These are phyloP conservation scores for Callipepla californica DNA, from an alignment of 2,113 vertebrate genomes.

Conservation along the genomic window DNA sequence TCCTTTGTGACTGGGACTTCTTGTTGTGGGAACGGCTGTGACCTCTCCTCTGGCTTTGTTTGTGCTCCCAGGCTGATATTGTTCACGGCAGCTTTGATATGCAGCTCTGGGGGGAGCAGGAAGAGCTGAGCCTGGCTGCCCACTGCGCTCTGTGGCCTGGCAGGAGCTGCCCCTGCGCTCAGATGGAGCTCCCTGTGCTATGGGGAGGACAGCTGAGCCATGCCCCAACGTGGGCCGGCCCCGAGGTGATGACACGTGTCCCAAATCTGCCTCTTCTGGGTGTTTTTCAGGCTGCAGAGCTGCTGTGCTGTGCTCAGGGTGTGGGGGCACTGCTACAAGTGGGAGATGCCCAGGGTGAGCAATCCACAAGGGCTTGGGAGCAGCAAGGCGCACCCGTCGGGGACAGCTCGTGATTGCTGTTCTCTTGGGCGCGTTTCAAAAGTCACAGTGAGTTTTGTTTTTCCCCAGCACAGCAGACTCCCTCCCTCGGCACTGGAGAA, in stretches of 20 bases:
- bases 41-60: constrained; percentile 31
- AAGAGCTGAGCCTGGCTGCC: not conserved
- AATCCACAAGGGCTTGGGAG: not conserved
- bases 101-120: not conserved
- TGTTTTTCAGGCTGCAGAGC: not conserved
- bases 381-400: not conserved
- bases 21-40: constrained; percentile 2
- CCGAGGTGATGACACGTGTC: fast-evolving
- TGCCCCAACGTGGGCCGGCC: fast-evolving
- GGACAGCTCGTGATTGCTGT: not conserved
- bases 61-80: not conserved
- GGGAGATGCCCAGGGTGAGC: fast-evolving
- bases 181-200: fast-evolving
- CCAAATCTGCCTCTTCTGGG: not conserved
- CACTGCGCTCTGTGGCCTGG: fast-evolving
- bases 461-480: not conserved
- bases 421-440: not conserved
- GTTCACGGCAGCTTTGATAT: constrained; percentile 31
- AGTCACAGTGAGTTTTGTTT: not conserved
- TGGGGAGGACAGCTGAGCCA: fast-evolving
- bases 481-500: not conserved
- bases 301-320: not conserved
- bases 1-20: constrained; percentile 54
- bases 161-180: not conserved
- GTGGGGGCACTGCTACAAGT: not conserved